Evolutionary conservation across 2,888 invertebrate species (phyloP).

Genomic region (Phyllotreta striolata): DNA sequence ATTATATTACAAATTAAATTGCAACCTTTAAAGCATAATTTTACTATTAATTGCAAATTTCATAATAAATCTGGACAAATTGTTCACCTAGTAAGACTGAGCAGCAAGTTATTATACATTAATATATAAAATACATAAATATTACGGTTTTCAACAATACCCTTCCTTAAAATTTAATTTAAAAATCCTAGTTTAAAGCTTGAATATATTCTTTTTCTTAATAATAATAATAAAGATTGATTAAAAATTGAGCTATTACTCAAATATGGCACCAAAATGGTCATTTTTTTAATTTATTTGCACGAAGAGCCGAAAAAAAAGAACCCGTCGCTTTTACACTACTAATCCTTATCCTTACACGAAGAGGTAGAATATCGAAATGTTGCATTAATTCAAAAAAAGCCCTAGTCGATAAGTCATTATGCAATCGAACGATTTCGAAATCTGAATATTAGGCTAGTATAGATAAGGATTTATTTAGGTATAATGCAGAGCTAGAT

Average conservation of each 20-base stretch:
- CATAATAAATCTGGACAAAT: not conserved
- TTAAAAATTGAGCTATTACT: conserved; percentile 63
- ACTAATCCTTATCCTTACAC: no score
- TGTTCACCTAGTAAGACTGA: conserved; percentile 27
- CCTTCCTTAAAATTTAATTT: conserved; percentile 54
- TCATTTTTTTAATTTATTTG: conserved; percentile 55
- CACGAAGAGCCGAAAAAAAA: not conserved
- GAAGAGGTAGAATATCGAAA: no score
- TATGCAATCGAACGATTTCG: not conserved
- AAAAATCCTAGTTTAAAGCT: conserved; percentile 60
- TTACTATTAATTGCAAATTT: not conserved
- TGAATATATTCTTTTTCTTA: conserved; percentile 56
- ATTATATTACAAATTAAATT: no score
- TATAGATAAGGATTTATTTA: no score
- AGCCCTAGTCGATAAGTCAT: not conserved
- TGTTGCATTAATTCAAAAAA: conserved; percentile 23
- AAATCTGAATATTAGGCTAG: no score
- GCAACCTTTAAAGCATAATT: no score
- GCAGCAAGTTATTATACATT: conserved; percentile 54
- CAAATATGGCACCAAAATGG: conserved; percentile 63
- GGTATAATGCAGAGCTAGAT: no score
- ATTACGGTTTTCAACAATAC: conserved; percentile 49
- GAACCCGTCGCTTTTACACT: not conserved
- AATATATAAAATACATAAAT: conserved; percentile 60
- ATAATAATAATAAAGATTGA: conserved; percentile 49